Evolutionary conservation across 1,140 invertebrate species (phyloP), one percentile per base, ranked within the genome.

Genomic region (Rhysida immarginata): DNA sequence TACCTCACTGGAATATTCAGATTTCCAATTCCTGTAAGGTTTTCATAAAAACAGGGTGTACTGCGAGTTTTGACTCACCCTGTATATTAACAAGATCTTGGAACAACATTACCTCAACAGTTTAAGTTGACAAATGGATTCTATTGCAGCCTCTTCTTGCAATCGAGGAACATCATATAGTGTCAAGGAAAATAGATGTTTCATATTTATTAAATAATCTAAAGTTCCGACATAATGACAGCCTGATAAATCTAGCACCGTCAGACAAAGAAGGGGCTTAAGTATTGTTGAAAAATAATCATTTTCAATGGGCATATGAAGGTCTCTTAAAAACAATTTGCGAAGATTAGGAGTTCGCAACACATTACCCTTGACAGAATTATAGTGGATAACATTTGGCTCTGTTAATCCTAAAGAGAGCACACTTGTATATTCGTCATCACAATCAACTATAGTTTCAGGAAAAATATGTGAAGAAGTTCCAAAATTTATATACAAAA

Each of bases 201-300:
- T 75, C 51, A 84, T 65, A 59, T 74, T 71, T 16, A 74, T 69
- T 26, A 81, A 64, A 42, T 75, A 77, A 55, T 75, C 70, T 25
- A 82, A 71, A 70, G 77, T 66, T 42, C 74, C 74, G 21, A 78
- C 66, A 54, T 78, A 72, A 57, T 72, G 71, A 64, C 83, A 87
- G 58, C 81, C 79, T 0, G 85, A 87, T 44, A 94, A 69, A 68
- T 93, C 87, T 42, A 94, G 70, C 65, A 87, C 77, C 23, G 77
- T 81, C 14, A 93, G 68, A 43, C 80, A 76, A 3, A 71, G 64
- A 27, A 85, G 60, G 21, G 79, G 73, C 52, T 73, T 71, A 25
- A 82, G 61, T 2, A 85, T 68, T 3, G 79, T 60, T 29, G 75
- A 59, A 48, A 76, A 74, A 59, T 69, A 69, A 57, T 77, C 76